A percentile compares a stretch with the other conserved stretches of the same genome.
phyloP scores from a whole-genome alignment of 2,113 vertebrate genomes.

The Callorhinus ursinus region DNA sequence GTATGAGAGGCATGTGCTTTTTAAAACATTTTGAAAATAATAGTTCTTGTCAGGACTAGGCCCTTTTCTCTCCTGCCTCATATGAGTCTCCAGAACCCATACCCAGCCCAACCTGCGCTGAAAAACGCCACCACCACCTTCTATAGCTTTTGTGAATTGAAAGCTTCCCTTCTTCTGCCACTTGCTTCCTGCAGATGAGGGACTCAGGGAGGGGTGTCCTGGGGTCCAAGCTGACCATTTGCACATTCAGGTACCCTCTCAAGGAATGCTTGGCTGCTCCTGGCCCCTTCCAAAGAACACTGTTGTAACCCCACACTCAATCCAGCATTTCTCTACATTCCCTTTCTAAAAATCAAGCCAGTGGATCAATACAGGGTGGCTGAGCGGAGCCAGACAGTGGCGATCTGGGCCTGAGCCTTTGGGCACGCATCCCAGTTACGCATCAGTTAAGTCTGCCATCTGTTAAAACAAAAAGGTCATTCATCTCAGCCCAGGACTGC shows the following conservation, averaged over 20 bases:
- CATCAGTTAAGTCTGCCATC: neutral
- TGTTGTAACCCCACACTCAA: neutral
- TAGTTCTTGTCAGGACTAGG: neutral
- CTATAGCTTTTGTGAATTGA: neutral
- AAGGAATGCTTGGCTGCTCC: too few relatives aligned
- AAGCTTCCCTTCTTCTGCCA: neutral
- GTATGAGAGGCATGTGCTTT: neutral
- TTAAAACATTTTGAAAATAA: neutral
- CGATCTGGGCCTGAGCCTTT: neutral
- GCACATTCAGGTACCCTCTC: neutral
- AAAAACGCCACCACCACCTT: neutral
- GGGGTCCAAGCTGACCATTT: neutral
- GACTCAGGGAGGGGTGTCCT: neutral
- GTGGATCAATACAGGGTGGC: neutral
- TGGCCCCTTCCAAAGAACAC: neutral
- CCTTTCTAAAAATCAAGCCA: neutral
- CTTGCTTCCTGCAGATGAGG: neutral
- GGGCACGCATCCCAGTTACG: neutral
- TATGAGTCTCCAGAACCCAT: neutral
- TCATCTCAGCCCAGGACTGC: too few relatives aligned
- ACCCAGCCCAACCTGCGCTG: accelerated
- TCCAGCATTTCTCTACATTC: neutral
- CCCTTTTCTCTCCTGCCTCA: neutral
- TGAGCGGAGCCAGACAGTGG: neutral
- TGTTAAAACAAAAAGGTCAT: neutral